phyloP scores from a whole-genome alignment of 2,113 vertebrate species.

The Myanophis thanlyinensis region DNA sequence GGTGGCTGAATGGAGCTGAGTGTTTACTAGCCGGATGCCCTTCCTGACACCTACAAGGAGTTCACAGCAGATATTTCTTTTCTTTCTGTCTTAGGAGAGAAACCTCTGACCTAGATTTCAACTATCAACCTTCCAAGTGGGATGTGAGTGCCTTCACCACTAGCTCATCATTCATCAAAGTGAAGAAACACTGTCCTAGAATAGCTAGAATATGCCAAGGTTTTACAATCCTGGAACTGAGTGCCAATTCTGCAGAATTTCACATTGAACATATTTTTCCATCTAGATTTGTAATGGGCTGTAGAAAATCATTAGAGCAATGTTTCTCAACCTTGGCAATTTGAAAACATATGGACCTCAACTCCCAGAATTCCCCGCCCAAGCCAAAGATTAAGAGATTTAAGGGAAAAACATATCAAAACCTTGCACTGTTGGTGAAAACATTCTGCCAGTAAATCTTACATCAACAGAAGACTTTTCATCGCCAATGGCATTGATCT shows the following conservation, averaged over 20 bases:
- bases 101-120: no score
- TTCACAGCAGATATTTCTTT: no score
- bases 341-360: neutral
- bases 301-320: neutral
- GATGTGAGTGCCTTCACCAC: no score
- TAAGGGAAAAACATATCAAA: neutral
- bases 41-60: no score
- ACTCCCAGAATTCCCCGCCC: neutral
- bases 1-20: no score
- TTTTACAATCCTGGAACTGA: neutral
- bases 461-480: conserved; percentile 86
- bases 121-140: no score
- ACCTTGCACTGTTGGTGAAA: neutral
- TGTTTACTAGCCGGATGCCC: no score
- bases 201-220: neutral
- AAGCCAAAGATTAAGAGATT: neutral
- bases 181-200: neutral
- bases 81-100: no score
- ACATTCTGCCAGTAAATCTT: conserved; percentile 57
- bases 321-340: neutral
- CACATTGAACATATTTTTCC: neutral
- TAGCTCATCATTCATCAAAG: neutral
- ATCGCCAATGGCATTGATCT: conserved; percentile 74
- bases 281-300: neutral
- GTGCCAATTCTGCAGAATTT: neutral